Evolutionary conservation across 2,797 vertebrate genomes (phyloP).

Genomic region (Aplochiton taeniatus): DNA sequence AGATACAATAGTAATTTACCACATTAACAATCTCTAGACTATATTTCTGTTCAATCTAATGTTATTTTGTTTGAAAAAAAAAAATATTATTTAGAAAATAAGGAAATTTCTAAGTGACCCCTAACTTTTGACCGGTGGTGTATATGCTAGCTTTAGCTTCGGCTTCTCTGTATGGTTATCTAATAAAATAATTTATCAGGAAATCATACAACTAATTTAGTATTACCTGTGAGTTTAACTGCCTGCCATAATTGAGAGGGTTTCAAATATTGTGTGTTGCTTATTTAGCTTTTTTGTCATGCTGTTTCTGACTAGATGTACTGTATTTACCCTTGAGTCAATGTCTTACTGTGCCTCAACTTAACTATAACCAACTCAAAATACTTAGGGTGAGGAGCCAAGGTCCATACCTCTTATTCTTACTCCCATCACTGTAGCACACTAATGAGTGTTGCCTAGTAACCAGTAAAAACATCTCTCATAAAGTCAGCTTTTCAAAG

Average conservation of each 20-base stretch:
- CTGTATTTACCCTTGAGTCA: slow-evolving; percentile 39
- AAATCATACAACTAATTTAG: too few relatives aligned
- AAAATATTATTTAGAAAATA: too few relatives aligned
- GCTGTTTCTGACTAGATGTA: slow-evolving; percentile 24
- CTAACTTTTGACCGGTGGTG: too few relatives aligned
- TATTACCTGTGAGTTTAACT: background rate
- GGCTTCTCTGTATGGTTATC: slow-evolving; percentile 10
- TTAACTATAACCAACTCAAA: too few relatives aligned
- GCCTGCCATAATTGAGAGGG: background rate
- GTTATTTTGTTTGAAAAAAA: too few relatives aligned
- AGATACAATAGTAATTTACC: too few relatives aligned
- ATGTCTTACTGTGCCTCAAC: slow-evolving; percentile 19
- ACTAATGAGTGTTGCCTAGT: slow-evolving; percentile 75
- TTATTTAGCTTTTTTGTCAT: slow-evolving; percentile 12
- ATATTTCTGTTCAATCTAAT: too few relatives aligned
- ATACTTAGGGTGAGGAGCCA: slow-evolving; percentile 27
- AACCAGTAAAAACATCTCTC: slow-evolving; percentile 67
- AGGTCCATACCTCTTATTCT: slow-evolving; percentile 43
- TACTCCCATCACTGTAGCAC: slow-evolving; percentile 39
- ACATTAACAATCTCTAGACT: too few relatives aligned
- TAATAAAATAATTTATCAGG: too few relatives aligned
- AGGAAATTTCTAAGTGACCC: too few relatives aligned
- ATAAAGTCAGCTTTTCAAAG: slow-evolving; percentile 63
- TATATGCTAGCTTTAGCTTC: background rate
- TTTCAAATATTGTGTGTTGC: slow-evolving; percentile 11